phyloP scores from a whole-genome alignment of 2,888 invertebrate species.

The Atrina japonica region DNA sequence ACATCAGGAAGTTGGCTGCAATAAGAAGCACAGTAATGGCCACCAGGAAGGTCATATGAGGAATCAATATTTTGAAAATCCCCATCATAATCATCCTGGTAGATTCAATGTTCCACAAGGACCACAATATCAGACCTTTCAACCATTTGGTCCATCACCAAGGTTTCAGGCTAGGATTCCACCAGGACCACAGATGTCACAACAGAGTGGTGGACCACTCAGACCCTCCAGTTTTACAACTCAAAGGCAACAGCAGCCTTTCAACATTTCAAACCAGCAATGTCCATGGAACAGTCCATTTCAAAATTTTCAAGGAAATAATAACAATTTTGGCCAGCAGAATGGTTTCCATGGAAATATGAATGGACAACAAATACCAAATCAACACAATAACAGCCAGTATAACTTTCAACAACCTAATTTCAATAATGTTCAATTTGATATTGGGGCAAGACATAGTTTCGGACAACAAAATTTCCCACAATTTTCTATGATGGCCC shows the following conservation, averaged over 20 bases:
- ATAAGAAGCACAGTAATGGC: no score
- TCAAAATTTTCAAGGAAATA: neutral
- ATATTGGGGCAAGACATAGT: neutral
- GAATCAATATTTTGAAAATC: no score
- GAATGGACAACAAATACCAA: neutral
- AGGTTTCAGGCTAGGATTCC: neutral
- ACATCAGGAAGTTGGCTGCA: no score
- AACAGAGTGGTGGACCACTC: slow-evolving; percentile 13
- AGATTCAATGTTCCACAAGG: neutral
- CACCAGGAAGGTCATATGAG: no score
- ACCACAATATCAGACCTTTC: slow-evolving; percentile 23
- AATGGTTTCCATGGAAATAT: no score
- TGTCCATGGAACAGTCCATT: no score
- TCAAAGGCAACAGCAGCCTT: no score
- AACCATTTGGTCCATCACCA: slow-evolving; percentile 27
- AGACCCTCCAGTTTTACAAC: neutral
- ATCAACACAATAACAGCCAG: neutral
- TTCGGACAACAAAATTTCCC: slow-evolving; percentile 10
- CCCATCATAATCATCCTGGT: no score
- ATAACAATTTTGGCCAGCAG: neutral
- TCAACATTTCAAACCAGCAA: no score
- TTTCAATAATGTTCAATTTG: no score
- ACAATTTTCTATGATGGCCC: no score
- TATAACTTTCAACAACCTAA: no score
- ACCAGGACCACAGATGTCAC: slow-evolving; percentile 4